Evolutionary conservation across 2,888 invertebrate genomes (phyloP), one percentile per base, ranked within the genome.

Genomic region (Macrophya alboannulata): DNA sequence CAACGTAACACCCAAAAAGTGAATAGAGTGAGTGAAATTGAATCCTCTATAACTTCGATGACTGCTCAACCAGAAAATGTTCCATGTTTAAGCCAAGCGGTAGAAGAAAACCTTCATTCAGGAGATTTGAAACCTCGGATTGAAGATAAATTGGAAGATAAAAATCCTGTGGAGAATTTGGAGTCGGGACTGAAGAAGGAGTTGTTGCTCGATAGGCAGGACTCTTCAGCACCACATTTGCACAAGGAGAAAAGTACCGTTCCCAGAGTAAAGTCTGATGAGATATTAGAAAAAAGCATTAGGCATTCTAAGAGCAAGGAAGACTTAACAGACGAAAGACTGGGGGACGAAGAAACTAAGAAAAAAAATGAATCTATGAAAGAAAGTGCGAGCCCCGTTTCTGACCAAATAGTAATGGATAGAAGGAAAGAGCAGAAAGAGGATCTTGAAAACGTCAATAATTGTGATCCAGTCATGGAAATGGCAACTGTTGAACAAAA

Each of bases 11-110:
- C 9, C 9, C 62, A 31, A 12, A 59, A 84, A 55, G 15, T 37
- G n/a, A 31, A 43, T 68, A 48, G 48, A n/a, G 86, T 88, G 84
- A 86, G 12, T 81, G 76, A 43, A 25, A 48, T 48, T 88, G 0
- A 88, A 84, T 6, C 71, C 8, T 25, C 88, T 4, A 85, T 85
- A 1, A 87, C 89, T 90, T 86, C 89, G 90, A 12, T 79, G 43
- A 21, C 86, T 85, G 17, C 43, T 37, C 84, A 91, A 86, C 87
- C 90, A 71, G 79, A 88, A 1, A 62, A 62, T 12, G 25, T 31
- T 62, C 10, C 62, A 21, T 25, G 25, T 62, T 25, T 31, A 10
- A 25, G 25, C 62, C 25, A 62, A 25, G 25, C 12, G 37, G 37
- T 17, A 5, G 0, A 37, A 68, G 31, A 68, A 37, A 37, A 4